phyloP scores from a whole-genome alignment of 2,797 vertebrate species.

The Gymnopithys bicolor region DNA sequence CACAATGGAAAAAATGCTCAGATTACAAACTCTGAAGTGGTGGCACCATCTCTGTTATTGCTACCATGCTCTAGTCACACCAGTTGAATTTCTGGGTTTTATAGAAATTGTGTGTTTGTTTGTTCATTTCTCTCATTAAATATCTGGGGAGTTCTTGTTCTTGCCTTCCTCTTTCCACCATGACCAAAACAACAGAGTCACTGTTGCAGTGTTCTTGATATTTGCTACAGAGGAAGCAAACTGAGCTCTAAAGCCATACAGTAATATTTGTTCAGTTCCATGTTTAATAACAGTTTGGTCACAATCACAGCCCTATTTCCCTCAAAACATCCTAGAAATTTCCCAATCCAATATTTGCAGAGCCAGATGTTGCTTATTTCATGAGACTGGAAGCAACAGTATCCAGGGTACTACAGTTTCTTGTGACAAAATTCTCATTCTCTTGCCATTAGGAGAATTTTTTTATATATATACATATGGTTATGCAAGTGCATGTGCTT shows the following conservation, averaged over 20 bases:
- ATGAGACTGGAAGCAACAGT: neutral
- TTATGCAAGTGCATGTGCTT: neutral
- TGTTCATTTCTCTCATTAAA: neutral
- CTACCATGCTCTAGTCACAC: neutral
- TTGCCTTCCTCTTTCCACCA: neutral
- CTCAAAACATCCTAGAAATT: neutral
- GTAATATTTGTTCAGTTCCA: neutral
- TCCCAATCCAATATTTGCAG: neutral
- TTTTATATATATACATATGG: neutral
- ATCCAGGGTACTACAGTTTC: neutral
- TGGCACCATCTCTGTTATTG: neutral
- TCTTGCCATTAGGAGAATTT: neutral
- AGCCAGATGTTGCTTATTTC: neutral
- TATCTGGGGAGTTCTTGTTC: fast-evolving
- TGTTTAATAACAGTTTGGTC: neutral
- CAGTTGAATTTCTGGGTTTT: neutral
- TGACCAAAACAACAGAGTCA: neutral
- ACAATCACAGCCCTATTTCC: neutral
- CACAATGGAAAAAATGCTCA: neutral
- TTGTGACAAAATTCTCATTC: neutral
- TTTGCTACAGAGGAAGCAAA: neutral
- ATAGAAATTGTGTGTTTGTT: fast-evolving
- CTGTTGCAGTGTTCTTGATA: neutral
- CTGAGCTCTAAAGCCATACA: neutral
- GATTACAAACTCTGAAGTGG: neutral